phyloP scores from a whole-genome alignment of 2,113 vertebrate genomes.

The Antechinus stuartii region DNA sequence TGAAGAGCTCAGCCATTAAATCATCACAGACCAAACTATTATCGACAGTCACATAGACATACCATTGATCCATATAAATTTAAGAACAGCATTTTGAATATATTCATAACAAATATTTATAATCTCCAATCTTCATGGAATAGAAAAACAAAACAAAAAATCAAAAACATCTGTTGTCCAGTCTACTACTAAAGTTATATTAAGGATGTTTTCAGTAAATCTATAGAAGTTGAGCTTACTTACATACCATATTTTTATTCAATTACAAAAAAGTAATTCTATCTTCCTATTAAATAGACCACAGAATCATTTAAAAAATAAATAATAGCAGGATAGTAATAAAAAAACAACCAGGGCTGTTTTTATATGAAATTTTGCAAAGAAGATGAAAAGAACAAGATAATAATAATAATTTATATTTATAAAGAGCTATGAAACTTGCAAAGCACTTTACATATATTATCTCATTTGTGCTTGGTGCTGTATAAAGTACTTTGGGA shows the following conservation, averaged over 20 bases:
- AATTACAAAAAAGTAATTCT: not conserved
- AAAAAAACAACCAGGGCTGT: not conserved
- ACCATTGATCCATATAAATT: not conserved
- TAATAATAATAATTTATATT: not conserved
- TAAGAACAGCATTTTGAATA: not conserved
- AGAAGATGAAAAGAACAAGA: not conserved
- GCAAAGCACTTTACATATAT: not conserved
- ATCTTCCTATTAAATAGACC: not conserved
- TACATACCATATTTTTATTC: not conserved
- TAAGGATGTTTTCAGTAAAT: not conserved
- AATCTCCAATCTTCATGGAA: not conserved
- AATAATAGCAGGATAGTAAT: not conserved
- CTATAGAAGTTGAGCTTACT: not conserved
- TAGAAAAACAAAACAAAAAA: not conserved
- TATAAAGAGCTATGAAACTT: not conserved
- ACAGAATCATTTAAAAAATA: not conserved
- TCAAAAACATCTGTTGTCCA: not conserved
- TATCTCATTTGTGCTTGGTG: not conserved
- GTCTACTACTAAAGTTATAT: not conserved
- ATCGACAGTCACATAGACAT: not conserved
- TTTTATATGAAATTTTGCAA: not conserved
- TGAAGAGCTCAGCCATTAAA: not conserved
- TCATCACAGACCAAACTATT: not conserved
- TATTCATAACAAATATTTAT: not conserved
- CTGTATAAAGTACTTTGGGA: not conserved